Evolutionary conservation across 2,888 invertebrate genomes (phyloP), one percentile per base, ranked within the genome.

Genomic region (Schrankia costaestrigalis): DNA sequence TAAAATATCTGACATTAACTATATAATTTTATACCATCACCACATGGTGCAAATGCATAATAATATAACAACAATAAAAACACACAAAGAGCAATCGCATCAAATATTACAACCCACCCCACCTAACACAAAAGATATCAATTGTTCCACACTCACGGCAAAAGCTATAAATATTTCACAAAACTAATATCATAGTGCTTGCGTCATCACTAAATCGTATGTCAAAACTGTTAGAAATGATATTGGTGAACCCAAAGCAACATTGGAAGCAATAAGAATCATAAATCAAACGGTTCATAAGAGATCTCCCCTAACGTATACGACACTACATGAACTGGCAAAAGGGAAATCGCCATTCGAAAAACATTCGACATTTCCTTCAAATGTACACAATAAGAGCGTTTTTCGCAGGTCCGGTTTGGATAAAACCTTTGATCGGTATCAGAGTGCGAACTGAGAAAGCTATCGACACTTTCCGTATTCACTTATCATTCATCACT

Each of bases 261-360:
- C 65, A 57, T 59, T 60, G 59, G 56, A 58, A 54, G 53, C 60
- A 53, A 63, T 63, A 56, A 56, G 32, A 52, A 34, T 28, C 62
- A 75, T 83, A 81, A 79, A 83, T 82, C 83, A 81, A 70, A 41
- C 48, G 59, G 58, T 64, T 74, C 71, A 72, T 78, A 78, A 79
- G 71, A 69, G 64, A 66, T 63, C 45, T 47, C 46, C 65, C 64
- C 63, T 56, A 49, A 47, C 69, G 71, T 66, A 72, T 63, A 62
- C 70, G 71, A 77, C 78, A 73, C 76, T 63, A 69, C 66, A 73
- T 71, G 68, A 71, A 75, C 66, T 71, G 57, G 63, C 64, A 60
- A 71, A 77, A 74, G 71, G 74, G 71, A 75, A 75, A 74, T 66
- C 51, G 63, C 63, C 60, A 60, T 63, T 70, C 63, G 61, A 68